Evolutionary conservation across 2,113 vertebrate species (phyloP), one percentile per base, ranked within the genome.

Genomic region (Heptranchias perlo): DNA sequence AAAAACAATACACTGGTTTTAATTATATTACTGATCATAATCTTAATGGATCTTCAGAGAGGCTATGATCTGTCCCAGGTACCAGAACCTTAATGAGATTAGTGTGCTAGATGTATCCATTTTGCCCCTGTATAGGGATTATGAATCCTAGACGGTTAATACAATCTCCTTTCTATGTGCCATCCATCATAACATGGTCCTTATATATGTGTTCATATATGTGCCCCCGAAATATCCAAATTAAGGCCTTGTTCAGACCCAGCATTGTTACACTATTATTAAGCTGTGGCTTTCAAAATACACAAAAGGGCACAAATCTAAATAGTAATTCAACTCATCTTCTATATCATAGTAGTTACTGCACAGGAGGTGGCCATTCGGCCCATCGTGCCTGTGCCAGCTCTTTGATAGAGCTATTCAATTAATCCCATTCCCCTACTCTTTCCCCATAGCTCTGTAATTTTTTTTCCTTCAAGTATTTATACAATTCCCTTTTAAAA

Each of bases 11-110:
- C 54, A 64, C 35, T n/a, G n/a, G 89, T 93, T 61, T 64, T 93
- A 93, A 93, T 93, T 93, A n/a, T 64, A 93, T 93, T 62, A 93
- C 89, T 62, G 89, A 93, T 93, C 58, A 93, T 93, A 62, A 93
- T 93, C 89, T 93, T 93, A 93, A 93, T 93, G 89, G 58, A 93
- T 93, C 89, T 93, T 93, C 89, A 93, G 89, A 93, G 89, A 64
- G 58, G 23, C 54, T 58, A 28, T 93, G 89, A 93, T 93, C 89
- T n/a, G 4, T 93, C 58, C 89, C 89, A 93, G 89, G 44, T 39
- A 92, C 54, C 31, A 92, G 54, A 61, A 61, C 35, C 89, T 62
- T 64, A 93, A 93, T 93, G 89, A 62, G 58, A 93, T 93, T 93
- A 93, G 58, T 62, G 14, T 5, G 89, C 14, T 39, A 21, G 89